A percentile compares a stretch with the other conserved stretches of the same genome.
phyloP scores from a whole-genome alignment of 2,888 invertebrate genomes.

The Drosophila rubida region DNA sequence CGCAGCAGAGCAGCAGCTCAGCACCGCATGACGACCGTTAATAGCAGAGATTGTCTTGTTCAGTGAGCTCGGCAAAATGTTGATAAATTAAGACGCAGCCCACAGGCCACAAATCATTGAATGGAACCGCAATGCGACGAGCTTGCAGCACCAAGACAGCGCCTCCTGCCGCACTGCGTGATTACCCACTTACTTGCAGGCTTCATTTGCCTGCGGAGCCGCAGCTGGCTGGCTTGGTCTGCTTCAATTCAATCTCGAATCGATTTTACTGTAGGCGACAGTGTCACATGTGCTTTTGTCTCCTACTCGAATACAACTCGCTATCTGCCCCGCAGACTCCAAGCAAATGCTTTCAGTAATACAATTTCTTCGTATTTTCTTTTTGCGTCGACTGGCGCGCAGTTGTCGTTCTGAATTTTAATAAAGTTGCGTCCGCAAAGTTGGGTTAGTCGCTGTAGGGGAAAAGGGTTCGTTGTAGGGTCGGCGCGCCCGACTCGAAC shows the following conservation, averaged over 20 bases:
- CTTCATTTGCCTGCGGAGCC: conserved; percentile 35
- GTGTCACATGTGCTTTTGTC: conserved; percentile 42
- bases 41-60: conserved; percentile 61
- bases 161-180: conserved; percentile 12
- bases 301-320: neutral
- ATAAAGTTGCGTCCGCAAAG: conserved; percentile 54
- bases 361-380: conserved; percentile 60
- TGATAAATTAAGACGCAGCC: conserved; percentile 75
- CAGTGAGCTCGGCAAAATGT: conserved; percentile 56
- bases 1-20: conserved; percentile 12
- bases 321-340: conserved; percentile 15
- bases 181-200: conserved; percentile 6
- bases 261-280: conserved; percentile 65
- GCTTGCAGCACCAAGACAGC: conserved; percentile 16
- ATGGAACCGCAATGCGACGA: conserved; percentile 69
- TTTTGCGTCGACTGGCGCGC: conserved; percentile 34
- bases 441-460: conserved; percentile 21
- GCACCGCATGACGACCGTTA: conserved; percentile 22
- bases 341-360: conserved; percentile 48
- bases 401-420: conserved; percentile 71
- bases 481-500: conserved; percentile 30
- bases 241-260: conserved; percentile 57
- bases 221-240: conserved; percentile 1
- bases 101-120: conserved; percentile 72
- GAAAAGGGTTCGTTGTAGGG: conserved; percentile 36